Percentiles rank a stretch among this genome's conserved stretches.
These are phyloP conservation scores for Cryptocephalus primarius DNA, from an alignment of 2,888 invertebrate species.

Conservation along the genomic window DNA sequence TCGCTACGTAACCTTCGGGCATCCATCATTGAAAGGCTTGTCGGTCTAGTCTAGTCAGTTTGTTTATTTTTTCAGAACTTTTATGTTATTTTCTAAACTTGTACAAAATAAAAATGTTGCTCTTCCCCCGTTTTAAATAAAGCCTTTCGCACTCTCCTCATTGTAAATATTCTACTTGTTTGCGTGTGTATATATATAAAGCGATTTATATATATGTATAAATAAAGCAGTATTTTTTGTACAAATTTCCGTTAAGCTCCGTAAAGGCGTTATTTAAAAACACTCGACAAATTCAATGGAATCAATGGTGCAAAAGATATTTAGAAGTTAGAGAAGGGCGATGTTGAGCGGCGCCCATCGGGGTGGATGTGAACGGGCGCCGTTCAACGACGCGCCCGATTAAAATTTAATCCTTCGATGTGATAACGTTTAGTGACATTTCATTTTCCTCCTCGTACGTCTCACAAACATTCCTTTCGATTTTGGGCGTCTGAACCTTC, in stretches of 20 bases:
- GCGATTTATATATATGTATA: background rate
- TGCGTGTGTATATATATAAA: conserved; percentile 15
- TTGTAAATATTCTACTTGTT: conserved; percentile 15
- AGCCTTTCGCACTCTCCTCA: conserved; percentile 12
- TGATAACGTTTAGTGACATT: too few relatives aligned
- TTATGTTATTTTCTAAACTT: too few relatives aligned
- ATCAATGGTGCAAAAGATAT: conserved; percentile 33
- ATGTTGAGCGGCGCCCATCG: too few relatives aligned
- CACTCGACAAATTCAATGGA: conserved; percentile 17
- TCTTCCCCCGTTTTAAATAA: conserved; percentile 6
- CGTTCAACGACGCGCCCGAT: background rate
- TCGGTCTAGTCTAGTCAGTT: too few relatives aligned
- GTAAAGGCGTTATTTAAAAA: conserved; percentile 21
- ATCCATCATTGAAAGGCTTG: too few relatives aligned
- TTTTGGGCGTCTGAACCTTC: conserved; percentile 19
- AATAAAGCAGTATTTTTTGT: conserved; percentile 26
- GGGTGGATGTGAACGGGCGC: background rate
- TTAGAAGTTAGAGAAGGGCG: conserved; percentile 6
- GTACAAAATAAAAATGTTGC: too few relatives aligned
- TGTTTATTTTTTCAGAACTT: too few relatives aligned
- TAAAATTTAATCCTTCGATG: background rate
- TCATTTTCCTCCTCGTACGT: background rate
- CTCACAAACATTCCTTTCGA: conserved; percentile 4
- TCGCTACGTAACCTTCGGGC: too few relatives aligned
- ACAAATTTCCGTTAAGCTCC: conserved; percentile 25